Evolutionary conservation across 2,888 invertebrate species (phyloP).

Genomic region (Panopea generosa): DNA sequence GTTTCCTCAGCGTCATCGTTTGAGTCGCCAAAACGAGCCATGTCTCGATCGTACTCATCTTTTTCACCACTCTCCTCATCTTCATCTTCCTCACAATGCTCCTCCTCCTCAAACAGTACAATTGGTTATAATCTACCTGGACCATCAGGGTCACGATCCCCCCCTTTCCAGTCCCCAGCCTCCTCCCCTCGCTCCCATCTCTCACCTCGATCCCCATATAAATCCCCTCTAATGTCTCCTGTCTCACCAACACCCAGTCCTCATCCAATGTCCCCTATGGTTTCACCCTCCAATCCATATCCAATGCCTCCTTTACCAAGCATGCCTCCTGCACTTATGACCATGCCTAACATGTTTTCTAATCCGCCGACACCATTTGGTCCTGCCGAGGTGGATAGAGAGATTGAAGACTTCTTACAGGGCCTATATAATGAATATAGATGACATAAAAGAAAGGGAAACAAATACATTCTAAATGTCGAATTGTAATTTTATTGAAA

Average conservation of each 20-base stretch:
- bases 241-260: conserved; percentile 43
- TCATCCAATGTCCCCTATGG: conserved; percentile 53
- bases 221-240: conserved; percentile 47
- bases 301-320: conserved; percentile 48
- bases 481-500: too few relatives aligned
- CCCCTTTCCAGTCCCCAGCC: conserved; percentile 48
- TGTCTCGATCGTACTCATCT: conserved; percentile 46
- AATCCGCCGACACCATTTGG: conserved; percentile 2
- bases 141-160: conserved; percentile 42
- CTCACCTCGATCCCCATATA: conserved; percentile 58
- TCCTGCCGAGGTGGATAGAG: conserved; percentile 65
- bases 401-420: conserved; percentile 78
- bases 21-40: conserved; percentile 59
- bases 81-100: conserved; percentile 60
- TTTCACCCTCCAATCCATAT: conserved; percentile 35
- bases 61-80: conserved; percentile 53
- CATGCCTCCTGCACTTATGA: conserved; percentile 47
- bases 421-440: conserved; percentile 63
- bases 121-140: conserved; percentile 55
- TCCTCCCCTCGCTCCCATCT: conserved; percentile 51
- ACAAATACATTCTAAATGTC: not conserved
- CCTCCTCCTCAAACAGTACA: conserved; percentile 57
- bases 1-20: conserved; percentile 56
- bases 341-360: conserved; percentile 26
- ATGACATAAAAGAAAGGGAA: conserved; percentile 24